These are phyloP conservation scores for Pterois miles DNA, from an alignment of 2,797 vertebrate species.

Conservation along the genomic window DNA sequence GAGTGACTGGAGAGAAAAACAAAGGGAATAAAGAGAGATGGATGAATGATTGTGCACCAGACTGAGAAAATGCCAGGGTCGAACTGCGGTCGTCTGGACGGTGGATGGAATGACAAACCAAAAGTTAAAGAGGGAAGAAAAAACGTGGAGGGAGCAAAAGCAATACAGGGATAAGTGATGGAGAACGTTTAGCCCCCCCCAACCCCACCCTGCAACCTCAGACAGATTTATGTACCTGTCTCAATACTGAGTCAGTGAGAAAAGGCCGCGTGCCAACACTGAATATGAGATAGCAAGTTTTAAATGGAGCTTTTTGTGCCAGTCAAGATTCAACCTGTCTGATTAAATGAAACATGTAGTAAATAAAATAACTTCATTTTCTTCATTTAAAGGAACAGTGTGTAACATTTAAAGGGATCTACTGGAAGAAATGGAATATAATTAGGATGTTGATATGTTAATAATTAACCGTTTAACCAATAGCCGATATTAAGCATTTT, in stretches of 20 bases:
- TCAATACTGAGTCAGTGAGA: conserved; percentile 15
- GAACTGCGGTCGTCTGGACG: conserved; percentile 41
- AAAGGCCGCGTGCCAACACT: neutral
- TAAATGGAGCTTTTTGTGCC: neutral
- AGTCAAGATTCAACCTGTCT: conserved; percentile 16
- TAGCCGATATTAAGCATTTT: no score
- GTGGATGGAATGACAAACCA: conserved; percentile 20
- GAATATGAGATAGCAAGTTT: neutral
- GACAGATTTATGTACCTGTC: conserved; percentile 38
- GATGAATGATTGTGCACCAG: conserved; percentile 58
- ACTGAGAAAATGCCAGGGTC: conserved; percentile 63
- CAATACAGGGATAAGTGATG: neutral
- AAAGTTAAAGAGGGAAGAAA: conserved; percentile 1
- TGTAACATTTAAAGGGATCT: rapidly evolving
- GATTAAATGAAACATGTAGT: neutral
- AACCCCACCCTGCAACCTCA: neutral
- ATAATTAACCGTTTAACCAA: no score
- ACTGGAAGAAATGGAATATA: no score
- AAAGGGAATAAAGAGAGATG: conserved; percentile 19
- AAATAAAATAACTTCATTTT: neutral
- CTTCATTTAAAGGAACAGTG: no score
- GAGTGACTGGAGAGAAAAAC: neutral
- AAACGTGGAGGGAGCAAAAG: neutral
- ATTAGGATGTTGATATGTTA: no score
- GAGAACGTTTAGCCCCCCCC: neutral